Conservation (phyloP, 92 coral and sea anemone species). For the Muricea muricata region DNA sequence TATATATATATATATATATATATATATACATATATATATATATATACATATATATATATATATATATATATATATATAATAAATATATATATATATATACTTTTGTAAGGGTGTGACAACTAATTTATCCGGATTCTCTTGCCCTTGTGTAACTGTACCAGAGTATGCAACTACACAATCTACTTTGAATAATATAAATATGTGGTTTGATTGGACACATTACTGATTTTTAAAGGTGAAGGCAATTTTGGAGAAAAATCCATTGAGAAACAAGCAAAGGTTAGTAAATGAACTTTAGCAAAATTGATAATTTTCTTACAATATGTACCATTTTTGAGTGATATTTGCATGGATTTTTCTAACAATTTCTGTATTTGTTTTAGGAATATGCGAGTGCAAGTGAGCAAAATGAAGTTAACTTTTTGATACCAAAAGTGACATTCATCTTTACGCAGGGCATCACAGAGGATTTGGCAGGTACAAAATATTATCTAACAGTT, state of each 20-base stretch:
- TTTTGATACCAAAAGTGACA: conserved; percentile 69
- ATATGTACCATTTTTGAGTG: not conserved
- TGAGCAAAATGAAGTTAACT: conserved; percentile 71
- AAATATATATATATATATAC: too few species aligned
- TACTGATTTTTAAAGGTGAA: conserved; percentile 67
- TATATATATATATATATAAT: too few species aligned
- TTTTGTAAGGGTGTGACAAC: too few species aligned
- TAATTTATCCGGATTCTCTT: too few species aligned
- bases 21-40: too few species aligned
- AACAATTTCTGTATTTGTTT: not conserved
- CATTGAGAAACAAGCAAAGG: conserved; percentile 79
- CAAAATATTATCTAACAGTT: not conserved
- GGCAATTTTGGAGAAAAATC: conserved; percentile 89
- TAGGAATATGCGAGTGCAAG: conserved; percentile 82
- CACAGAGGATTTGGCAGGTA: conserved; percentile 93
- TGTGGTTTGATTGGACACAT: not conserved
- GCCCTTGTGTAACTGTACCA: too few species aligned
- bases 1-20: too few species aligned
- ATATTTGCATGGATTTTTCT: not conserved
- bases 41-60: too few species aligned
- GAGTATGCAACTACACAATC: too few species aligned
- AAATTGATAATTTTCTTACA: too few species aligned
- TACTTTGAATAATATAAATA: too few species aligned
- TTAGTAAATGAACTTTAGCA: too few species aligned
- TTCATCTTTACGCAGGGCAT: conserved; percentile 87